Base-by-base conservation (phyloP, 2,797 vertebrate genomes). In the Cryptoblepharus egeriae region DNA sequence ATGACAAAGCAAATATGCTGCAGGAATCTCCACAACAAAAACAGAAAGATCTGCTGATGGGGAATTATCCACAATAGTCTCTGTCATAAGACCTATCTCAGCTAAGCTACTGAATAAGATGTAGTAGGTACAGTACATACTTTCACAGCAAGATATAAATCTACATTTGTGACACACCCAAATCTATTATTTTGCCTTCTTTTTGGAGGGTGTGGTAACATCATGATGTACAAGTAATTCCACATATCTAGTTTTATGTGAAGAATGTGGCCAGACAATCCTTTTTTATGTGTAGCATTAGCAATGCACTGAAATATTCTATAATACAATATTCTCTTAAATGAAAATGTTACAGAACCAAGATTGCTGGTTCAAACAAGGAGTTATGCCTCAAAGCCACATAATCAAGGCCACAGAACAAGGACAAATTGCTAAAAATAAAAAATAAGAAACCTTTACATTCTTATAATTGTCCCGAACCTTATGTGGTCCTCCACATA, bases 11-110 rank as follows among this genome's bases (percentile, higher is more conserved):
- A 89, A 89, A 83, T 22, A 76, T 87, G 64, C 81, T 88, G 67
- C 65, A 85, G 79, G 60, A 82, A 75, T 86, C 67, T 69, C 42
- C 83, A n/a, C 42, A 77, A 49, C 42, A 77, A 64, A 52, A 82
- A 64, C 37, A 87, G 85, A 90, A 89, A 84, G 57, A 71, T 85
- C 68, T 83, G 68, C 83, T 30, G 80, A 80, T 75, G 88, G 42
- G 63, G 65, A 88, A 90, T 74, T 80, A 82, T 2, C 89, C n/a
- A 79, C 86, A 82, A 88, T 77, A 1, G 39, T 87, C 68, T 55
- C 57, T 78, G 75, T 91, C 87, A 92, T 75, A 92, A 86, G 86
- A 87, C 24, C 76, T 83, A 73, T 81, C n/a, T 11, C 13, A 71
- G 61, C 72, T 88, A 81, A 60, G 88, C 82, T 90, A 80, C 52